Percentiles rank a stretch among this genome's conserved stretches.
Evolutionary conservation across 2,113 vertebrate species (phyloP).

Genomic region (Chauna torquata): DNA sequence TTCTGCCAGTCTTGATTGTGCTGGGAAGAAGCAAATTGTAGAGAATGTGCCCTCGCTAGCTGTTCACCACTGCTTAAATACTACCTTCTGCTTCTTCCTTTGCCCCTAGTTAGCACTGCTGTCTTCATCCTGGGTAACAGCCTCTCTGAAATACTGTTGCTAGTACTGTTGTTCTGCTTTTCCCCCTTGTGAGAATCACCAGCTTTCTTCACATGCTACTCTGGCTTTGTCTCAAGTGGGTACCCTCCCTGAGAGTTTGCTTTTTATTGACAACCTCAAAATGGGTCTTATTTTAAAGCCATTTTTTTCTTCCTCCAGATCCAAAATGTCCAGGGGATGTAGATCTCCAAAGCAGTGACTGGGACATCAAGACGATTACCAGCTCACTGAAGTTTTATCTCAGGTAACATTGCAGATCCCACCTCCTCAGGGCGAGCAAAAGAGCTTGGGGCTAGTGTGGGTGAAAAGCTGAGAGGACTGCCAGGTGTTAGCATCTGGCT

Average conservation of each 20-base stretch:
- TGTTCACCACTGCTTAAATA: not conserved
- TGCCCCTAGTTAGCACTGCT: not conserved
- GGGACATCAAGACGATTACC: constrained; percentile 95
- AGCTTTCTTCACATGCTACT: not conserved
- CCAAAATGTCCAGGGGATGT: constrained; percentile 88
- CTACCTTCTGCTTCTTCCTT: not conserved
- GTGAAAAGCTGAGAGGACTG: not conserved
- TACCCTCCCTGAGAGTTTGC: not conserved
- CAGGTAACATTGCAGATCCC: constrained; percentile 76
- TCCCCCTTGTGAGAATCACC: not conserved
- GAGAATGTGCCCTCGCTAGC: not conserved
- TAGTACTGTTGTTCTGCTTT: not conserved
- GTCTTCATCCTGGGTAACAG: not conserved
- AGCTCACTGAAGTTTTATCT: constrained; percentile 98
- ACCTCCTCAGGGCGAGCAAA: accelerated
- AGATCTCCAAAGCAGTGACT: constrained; percentile 87
- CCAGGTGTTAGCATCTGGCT: not conserved
- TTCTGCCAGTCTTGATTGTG: not conserved
- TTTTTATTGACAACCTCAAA: not conserved
- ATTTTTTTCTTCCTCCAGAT: constrained; percentile 73
- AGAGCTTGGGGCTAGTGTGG: not conserved
- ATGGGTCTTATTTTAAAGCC: not conserved
- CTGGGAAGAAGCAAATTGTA: not conserved
- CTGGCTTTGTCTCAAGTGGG: accelerated
- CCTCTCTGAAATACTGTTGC: not conserved